phyloP scores from a whole-genome alignment of 1,140 invertebrate genomes.

The Brachionus koreanus region DNA sequence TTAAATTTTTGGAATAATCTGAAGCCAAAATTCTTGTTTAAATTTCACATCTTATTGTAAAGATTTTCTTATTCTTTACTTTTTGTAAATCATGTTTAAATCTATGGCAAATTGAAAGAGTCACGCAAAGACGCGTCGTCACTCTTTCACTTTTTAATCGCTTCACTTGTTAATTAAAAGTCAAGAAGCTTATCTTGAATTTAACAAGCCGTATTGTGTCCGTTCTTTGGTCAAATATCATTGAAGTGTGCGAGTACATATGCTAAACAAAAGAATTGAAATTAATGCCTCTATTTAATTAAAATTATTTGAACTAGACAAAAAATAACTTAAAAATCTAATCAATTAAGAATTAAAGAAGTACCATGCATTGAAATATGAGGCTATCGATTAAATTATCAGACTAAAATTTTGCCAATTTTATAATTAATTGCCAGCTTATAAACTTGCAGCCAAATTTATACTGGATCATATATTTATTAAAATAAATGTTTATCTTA shows the following conservation, averaged over 20 bases:
- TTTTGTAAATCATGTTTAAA: not conserved
- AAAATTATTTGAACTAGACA: not conserved
- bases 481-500: conserved; percentile 13
- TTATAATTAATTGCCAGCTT: not conserved
- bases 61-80: not conserved
- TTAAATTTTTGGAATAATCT: not conserved
- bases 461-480: not conserved
- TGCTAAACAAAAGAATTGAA: not conserved
- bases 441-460: not conserved
- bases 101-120: not conserved
- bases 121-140: conserved; percentile 1
- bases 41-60: conserved; percentile 22
- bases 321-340: not conserved
- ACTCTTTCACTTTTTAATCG: not conserved
- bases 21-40: conserved; percentile 19
- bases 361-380: too few species aligned
- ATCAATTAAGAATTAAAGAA: too few species aligned
- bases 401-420: not conserved
- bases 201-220: not conserved
- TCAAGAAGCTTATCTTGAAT: not conserved
- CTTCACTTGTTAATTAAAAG: conserved; percentile 23
- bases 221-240: not conserved
- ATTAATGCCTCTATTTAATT: not conserved
- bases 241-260: not conserved
- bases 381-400: too few species aligned